Conservation (phyloP, 2,113 vertebrate species). For the Gymnarchus niloticus region DNA sequence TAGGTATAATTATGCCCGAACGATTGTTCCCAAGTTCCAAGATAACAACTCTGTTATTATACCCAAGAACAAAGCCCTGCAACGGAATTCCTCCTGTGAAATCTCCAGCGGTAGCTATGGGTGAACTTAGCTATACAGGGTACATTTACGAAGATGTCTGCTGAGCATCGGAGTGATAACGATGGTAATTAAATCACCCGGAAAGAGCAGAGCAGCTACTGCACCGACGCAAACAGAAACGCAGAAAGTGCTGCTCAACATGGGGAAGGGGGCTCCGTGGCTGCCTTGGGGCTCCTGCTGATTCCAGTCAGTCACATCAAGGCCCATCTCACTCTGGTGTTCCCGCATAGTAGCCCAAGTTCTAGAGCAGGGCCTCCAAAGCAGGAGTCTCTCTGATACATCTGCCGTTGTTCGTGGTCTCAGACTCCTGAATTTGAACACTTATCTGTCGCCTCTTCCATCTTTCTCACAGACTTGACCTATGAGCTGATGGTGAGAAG, state of each 20-base stretch:
- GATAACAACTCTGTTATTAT: not conserved
- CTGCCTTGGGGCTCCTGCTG: not conserved
- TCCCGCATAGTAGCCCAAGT: not conserved
- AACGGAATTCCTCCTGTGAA: not conserved
- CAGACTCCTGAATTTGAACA: not conserved
- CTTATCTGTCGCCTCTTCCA: slow-evolving; percentile 16
- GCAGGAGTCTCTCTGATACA: not conserved
- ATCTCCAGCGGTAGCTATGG: not conserved
- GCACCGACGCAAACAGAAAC: too few species aligned
- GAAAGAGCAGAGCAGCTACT: not conserved
- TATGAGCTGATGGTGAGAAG: slow-evolving; percentile 89
- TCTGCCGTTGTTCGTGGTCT: not conserved
- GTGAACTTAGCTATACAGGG: not conserved
- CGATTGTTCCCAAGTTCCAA: not conserved
- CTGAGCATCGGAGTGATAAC: not conserved
- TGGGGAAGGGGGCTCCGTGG: too few species aligned
- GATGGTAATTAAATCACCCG: not conserved
- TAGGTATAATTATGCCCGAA: not conserved
- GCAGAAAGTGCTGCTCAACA: too few species aligned
- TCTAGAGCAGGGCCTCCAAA: not conserved
- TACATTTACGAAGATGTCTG: not conserved
- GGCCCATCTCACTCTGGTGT: not conserved
- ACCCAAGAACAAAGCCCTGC: not conserved
- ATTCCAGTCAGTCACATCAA: not conserved
- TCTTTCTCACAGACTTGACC: slow-evolving; percentile 72